Conservation (phyloP, 2,113 vertebrate species). For the Cebus imitator region DNA sequence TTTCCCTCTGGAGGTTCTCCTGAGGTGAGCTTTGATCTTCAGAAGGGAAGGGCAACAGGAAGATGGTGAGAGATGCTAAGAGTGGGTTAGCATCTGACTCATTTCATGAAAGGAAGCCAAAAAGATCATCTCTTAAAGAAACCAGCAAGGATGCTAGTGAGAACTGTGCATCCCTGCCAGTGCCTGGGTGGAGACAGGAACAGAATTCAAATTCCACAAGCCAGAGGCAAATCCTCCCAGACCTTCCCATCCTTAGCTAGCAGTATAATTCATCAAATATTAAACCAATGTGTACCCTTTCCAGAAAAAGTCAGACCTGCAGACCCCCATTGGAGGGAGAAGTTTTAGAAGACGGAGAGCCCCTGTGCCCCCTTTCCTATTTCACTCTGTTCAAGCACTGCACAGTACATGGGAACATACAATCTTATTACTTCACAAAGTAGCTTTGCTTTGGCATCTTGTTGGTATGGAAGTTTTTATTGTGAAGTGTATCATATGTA, state of each 20-base stretch:
- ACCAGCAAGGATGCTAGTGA: neutral
- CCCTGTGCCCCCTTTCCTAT: neutral
- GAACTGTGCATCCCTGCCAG: neutral
- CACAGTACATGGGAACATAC: neutral
- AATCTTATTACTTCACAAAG: neutral
- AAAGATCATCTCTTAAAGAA: neutral
- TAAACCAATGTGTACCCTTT: neutral
- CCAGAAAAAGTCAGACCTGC: neutral
- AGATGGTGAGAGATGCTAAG: slow-evolving; percentile 36
- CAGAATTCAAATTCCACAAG: neutral
- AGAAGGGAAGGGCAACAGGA: slow-evolving; percentile 47
- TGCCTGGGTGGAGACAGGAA: neutral
- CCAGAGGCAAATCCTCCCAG: neutral
- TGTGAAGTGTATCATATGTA: neutral
- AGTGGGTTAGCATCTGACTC: slow-evolving; percentile 14
- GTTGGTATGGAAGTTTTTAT: neutral
- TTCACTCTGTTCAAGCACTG: neutral
- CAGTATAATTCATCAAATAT: neutral
- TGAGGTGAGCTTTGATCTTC: slow-evolving; percentile 71
- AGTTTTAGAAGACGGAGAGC: neutral
- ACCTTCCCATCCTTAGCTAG: neutral
- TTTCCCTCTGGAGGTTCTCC: slow-evolving; percentile 54
- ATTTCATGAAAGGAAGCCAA: neutral
- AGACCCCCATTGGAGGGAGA: neutral
- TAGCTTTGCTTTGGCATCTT: neutral